A percentile compares a stretch with the other conserved stretches of the same genome.
Evolutionary conservation across 2,113 vertebrate genomes (phyloP).

Genomic region (Oreochromis tanganicae): DNA sequence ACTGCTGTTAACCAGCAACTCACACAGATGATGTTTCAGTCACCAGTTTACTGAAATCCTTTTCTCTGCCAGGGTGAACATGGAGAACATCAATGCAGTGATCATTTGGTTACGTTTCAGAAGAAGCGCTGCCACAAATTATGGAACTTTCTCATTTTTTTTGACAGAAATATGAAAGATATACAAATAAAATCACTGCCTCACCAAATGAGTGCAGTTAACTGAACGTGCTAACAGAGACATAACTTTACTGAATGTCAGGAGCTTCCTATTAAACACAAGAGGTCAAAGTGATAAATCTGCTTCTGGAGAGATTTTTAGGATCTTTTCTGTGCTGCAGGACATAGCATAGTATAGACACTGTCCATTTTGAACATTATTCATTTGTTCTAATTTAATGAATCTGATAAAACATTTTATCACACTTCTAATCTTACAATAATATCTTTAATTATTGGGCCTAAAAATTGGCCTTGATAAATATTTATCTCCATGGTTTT

Average conservation of each 20-base stretch:
- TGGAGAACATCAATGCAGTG: not conserved
- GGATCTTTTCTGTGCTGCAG: not conserved
- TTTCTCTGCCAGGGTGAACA: not conserved
- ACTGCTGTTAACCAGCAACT: not conserved
- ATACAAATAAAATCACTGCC: not conserved
- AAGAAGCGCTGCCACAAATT: not conserved
- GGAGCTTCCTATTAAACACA: not conserved
- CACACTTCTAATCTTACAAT: not conserved
- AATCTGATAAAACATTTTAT: not conserved
- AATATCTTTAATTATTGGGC: not conserved
- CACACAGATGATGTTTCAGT: not conserved
- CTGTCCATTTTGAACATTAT: not conserved
- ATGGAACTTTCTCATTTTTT: not conserved
- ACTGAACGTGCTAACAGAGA: not conserved
- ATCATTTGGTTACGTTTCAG: not conserved
- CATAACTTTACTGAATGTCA: not conserved
- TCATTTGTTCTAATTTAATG: not conserved
- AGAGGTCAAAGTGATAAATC: not conserved
- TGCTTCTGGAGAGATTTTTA: not conserved
- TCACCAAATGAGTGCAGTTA: not conserved
- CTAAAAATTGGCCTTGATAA: not conserved
- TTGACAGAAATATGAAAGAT: not conserved
- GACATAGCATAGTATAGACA: rapidly evolving
- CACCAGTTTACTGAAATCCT: not conserved
- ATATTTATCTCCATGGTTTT: not conserved